Evolutionary conservation across 2,797 vertebrate species (phyloP), one percentile per base, ranked within the genome.

Genomic region (Strix occidentalis): DNA sequence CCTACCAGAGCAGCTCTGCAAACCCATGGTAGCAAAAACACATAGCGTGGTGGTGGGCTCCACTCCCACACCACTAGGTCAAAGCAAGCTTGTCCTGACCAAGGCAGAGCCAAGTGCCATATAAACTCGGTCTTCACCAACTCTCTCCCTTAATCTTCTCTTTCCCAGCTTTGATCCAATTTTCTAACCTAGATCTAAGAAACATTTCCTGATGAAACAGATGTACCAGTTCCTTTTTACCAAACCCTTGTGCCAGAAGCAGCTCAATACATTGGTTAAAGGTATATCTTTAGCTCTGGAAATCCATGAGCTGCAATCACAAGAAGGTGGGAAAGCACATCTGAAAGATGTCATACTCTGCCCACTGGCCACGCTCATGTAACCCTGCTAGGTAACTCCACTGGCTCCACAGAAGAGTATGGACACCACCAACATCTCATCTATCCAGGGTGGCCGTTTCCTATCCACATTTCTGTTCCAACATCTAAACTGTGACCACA

Each of bases 281-380:
- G 15, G 11, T 33, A 0, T 15, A 23, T 9, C 33, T 63, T 63
- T 20, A 35, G 4, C 43, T 78, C 77, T 63, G 13, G 39, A 35
- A 53, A 46, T 15, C 26, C 20, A 3, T 3, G 5, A 54, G 26
- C 68, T 51, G 33, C 48, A 26, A 1, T 19, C 41, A 28, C 31
- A 37, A 39, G 16, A 46, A 50, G 39, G 11, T 70, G 31, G 6
- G 21, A 51, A 78, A 87, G 16, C 18, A n/a, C 12, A 11, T 31
- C 46, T 58, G 18, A 74, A 72, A 51, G 35, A 14, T 12, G 13
- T 4, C 45, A 9, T 8, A 16, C n/a, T 43, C n/a, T 43, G 16
- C 31, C 35, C 2, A 0, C 23, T 39, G 43, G 5, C 19, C 58
- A 14, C 0, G 0, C 17, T 74, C 33, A 2, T 11, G 1, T 4